Base-by-base conservation (phyloP, 2,797 vertebrate genomes). In the Oceanodroma leucorhoa region DNA sequence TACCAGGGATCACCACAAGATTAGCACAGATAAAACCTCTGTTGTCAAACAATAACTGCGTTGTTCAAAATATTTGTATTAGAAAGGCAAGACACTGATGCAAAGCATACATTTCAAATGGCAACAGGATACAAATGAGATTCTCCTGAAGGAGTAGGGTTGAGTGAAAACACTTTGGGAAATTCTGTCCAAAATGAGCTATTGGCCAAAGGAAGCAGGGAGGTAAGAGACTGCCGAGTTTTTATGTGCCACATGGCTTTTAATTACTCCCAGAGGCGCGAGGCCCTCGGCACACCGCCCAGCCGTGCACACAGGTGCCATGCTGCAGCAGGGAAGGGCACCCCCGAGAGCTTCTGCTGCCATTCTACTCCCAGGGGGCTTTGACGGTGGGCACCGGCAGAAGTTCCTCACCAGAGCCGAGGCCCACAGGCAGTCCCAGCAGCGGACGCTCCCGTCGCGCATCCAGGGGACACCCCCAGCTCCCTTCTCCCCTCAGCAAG, bases 201-300 rank as follows among this genome's bases (percentile, higher is more conserved):
- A 7, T 1, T 1, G 11, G 41, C 27, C 27, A 17, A 45, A n/a
- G 41, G 1, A 8, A 32, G 18, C 11, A 2, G 34, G 38, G 20
- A 26, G 11, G 48, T 3, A 9, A 38, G 4, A 27, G 12, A 1
- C 7, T 18, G 10, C 2, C 2, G 2, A 14, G 27, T 17, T 18
- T 50, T 15, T 6, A 6, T 0, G 12, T 2, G 46, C 14, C 57
- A 3, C 24, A 22, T 1, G 8, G 12, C 11, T 46, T 18, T 10
- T 3, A 2, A 30, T 2, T 2, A 2, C 5, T 24, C 3, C 3
- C 9, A 20, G 46, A 21, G 36, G 20, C 0, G 1, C 0, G 2
- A 2, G 3, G 16, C 20, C 17, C 64, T 2, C 2, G 0, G 40
- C 26, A 9, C 34, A 4, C 6, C 3, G 6, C 8, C 13, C 8